Evolutionary conservation across 2,888 invertebrate genomes (phyloP).

Genomic region (Athalia cordata): DNA sequence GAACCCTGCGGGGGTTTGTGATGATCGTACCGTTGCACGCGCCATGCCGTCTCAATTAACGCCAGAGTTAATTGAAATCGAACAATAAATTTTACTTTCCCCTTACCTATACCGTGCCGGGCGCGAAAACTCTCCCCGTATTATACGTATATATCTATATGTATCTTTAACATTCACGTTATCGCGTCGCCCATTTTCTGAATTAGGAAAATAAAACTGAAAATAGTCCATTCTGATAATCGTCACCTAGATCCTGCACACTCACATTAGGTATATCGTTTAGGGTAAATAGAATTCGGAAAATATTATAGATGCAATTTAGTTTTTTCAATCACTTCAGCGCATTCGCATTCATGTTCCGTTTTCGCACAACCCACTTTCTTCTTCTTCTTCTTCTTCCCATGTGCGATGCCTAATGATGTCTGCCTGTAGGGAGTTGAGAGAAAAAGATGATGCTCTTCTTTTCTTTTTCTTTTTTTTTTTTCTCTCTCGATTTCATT

Average conservation of each 20-base stretch:
- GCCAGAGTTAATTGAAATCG: slow-evolving; percentile 42
- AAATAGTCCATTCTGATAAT: slow-evolving; percentile 36
- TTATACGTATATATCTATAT: neutral
- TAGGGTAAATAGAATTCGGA: slow-evolving; percentile 14
- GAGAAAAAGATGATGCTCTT: slow-evolving; percentile 18
- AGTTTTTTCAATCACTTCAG: too few species aligned
- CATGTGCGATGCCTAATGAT: slow-evolving; percentile 35
- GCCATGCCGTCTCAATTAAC: slow-evolving; percentile 36
- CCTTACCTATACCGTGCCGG: neutral
- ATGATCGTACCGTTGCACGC: neutral
- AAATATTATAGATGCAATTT: slow-evolving; percentile 10
- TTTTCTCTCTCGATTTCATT: slow-evolving; percentile 7
- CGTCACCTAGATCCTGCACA: neutral
- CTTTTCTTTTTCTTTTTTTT: slow-evolving; percentile 23
- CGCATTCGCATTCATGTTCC: slow-evolving; percentile 1
- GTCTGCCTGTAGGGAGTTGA: slow-evolving; percentile 5
- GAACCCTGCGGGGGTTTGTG: neutral
- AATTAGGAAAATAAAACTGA: neutral
- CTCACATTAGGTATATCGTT: slow-evolving; percentile 1
- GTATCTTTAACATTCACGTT: neutral
- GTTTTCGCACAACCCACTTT: too few species aligned
- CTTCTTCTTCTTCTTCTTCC: neutral
- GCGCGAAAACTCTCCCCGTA: neutral
- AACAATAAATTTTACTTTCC: slow-evolving; percentile 29
- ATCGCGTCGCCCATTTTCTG: neutral